phyloP scores from a whole-genome alignment of 2,888 invertebrate species.

The Ypsolopha scabrella region DNA sequence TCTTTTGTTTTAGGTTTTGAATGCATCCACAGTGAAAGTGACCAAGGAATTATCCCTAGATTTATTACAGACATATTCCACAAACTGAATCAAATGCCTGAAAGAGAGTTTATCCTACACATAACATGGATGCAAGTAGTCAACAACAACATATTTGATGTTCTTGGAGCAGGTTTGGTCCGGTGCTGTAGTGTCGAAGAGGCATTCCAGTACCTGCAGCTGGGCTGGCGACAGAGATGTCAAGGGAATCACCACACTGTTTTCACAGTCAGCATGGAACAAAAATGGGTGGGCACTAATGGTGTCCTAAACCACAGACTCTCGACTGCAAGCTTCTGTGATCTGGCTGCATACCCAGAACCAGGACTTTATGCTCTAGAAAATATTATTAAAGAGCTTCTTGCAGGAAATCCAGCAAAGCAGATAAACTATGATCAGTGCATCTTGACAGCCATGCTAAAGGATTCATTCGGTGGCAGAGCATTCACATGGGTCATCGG shows the following conservation, averaged over 20 bases:
- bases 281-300: conserved; percentile 78
- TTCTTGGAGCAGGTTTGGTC: conserved; percentile 66
- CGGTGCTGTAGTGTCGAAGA: conserved; percentile 76
- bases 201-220: conserved; percentile 77
- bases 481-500: conserved; percentile 80
- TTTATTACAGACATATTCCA: conserved; percentile 79
- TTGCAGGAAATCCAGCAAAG: conserved; percentile 65
- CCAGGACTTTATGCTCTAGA: conserved; percentile 75
- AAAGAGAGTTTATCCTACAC: conserved; percentile 74
- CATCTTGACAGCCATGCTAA: conserved; percentile 75
- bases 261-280: conserved; percentile 80
- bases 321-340: conserved; percentile 81
- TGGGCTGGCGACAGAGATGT: conserved; percentile 72
- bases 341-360: conserved; percentile 73
- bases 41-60: conserved; percentile 79
- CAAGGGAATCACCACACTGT: conserved; percentile 74
- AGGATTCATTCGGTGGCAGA: conserved; percentile 82
- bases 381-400: conserved; percentile 71
- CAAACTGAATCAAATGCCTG: conserved; percentile 73
- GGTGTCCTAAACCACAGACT: conserved; percentile 76
- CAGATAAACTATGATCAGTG: conserved; percentile 74
- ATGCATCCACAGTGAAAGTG: conserved; percentile 73
- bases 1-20: conserved; percentile 48
- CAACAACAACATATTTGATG: conserved; percentile 73
- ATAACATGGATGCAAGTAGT: conserved; percentile 81